phyloP scores from a whole-genome alignment of 2,797 vertebrate species.

The Oreortyx pictus region DNA sequence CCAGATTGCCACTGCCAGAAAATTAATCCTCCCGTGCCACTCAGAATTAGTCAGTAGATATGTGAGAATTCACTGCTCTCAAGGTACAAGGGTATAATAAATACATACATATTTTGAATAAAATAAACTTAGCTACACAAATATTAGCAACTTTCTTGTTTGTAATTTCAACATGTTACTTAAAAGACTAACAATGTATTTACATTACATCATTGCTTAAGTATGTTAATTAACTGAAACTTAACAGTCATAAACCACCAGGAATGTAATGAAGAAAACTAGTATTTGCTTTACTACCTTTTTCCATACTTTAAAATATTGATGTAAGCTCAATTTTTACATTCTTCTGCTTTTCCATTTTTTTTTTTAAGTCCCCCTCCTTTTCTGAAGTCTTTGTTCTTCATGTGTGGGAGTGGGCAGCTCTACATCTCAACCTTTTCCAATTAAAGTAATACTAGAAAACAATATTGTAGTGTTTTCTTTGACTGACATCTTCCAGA shows the following conservation, averaged over 20 bases:
- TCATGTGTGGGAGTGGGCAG: constrained; percentile 44
- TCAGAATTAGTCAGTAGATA: not conserved
- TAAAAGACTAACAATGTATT: constrained; percentile 50
- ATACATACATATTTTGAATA: not conserved
- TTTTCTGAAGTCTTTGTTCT: constrained; percentile 61
- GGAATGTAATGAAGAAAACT: constrained; percentile 69
- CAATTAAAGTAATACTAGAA: constrained; percentile 45
- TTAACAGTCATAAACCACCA: constrained; percentile 73
- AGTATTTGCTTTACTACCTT: constrained; percentile 62
- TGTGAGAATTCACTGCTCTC: not conserved
- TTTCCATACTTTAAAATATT: constrained; percentile 64
- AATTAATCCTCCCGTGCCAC: not conserved
- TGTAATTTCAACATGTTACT: not conserved
- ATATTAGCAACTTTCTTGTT: constrained; percentile 21
- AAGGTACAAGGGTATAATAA: not conserved
- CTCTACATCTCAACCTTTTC: constrained; percentile 36
- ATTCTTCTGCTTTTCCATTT: not conserved
- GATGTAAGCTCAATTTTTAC: constrained; percentile 58
- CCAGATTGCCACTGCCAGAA: not conserved
- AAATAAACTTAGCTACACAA: constrained; percentile 30
- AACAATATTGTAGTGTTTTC: not conserved
- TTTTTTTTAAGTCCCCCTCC: not conserved
- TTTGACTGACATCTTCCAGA: constrained; percentile 50
- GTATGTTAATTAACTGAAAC: constrained; percentile 68
- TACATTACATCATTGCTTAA: constrained; percentile 57